These are phyloP conservation scores for Pleuronectes platessa DNA, from an alignment of 2,113 vertebrate species.

Conservation along the genomic window DNA sequence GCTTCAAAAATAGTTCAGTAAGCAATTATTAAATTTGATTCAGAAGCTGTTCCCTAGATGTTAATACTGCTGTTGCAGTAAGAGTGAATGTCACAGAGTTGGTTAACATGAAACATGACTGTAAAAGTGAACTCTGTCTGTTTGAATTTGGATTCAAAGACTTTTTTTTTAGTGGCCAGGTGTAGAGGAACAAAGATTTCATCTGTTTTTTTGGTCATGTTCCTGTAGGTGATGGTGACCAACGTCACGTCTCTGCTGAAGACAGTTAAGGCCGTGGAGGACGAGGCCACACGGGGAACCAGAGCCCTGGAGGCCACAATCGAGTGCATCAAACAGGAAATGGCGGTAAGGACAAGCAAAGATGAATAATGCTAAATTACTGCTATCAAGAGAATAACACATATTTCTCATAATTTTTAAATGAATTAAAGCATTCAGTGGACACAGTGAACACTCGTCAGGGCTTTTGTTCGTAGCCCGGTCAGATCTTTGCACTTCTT, in stretches of 20 bases:
- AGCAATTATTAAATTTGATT: too few relatives aligned
- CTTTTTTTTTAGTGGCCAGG: neutral
- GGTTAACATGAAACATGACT: neutral
- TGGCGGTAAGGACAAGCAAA: slow-evolving; percentile 82
- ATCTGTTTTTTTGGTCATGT: neutral
- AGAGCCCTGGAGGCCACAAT: slow-evolving; percentile 97
- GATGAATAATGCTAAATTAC: neutral
- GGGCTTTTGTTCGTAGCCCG: neutral
- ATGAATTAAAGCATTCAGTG: neutral
- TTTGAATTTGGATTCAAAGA: neutral
- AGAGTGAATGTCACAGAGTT: neutral
- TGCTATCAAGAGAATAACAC: neutral
- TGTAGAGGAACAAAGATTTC: neutral
- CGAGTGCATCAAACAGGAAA: slow-evolving; percentile 96
- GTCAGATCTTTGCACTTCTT: neutral
- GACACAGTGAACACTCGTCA: neutral
- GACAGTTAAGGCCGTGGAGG: slow-evolving; percentile 98
- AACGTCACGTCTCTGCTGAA: slow-evolving; percentile 98
- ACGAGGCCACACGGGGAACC: slow-evolving; percentile 96
- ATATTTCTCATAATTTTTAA: too few relatives aligned
- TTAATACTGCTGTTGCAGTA: too few relatives aligned
- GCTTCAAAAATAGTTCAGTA: too few relatives aligned
- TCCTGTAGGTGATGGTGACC: slow-evolving; percentile 96
- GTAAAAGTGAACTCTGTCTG: neutral
- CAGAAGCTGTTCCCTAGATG: too few relatives aligned